These are phyloP conservation scores for Parus major DNA, from an alignment of 2,113 vertebrate species.

Conservation along the genomic window DNA sequence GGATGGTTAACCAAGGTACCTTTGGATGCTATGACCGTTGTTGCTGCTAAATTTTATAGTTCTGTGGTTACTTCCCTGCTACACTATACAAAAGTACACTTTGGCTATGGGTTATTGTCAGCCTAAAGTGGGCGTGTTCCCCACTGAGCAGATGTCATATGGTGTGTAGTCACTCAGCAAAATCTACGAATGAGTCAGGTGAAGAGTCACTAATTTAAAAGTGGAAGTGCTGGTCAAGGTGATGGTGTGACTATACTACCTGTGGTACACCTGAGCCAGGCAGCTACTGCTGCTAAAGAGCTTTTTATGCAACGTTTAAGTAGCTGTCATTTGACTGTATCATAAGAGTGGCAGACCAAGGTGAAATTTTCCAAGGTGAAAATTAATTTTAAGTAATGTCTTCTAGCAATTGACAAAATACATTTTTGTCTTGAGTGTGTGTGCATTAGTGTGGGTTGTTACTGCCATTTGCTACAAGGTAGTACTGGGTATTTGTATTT, in stretches of 20 bases:
- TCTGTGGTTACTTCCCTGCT: not conserved
- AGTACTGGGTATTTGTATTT: not conserved
- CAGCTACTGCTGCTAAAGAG: not conserved
- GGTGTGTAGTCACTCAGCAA: not conserved
- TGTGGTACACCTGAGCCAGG: not conserved
- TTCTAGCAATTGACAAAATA: not conserved
- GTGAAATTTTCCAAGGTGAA: not conserved
- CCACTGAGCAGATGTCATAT: not conserved
- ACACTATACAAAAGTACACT: not conserved
- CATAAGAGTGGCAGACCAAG: not conserved
- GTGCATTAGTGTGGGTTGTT: not conserved
- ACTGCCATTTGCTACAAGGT: not conserved
- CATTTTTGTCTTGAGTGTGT: accelerated
- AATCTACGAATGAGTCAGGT: not conserved
- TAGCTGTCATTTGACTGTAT: not conserved
- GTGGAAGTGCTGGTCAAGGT: not conserved
- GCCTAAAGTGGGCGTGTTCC: not conserved
- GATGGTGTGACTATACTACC: not conserved
- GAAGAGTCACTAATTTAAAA: not conserved
- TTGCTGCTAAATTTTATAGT: not conserved
- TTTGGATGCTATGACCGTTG: not conserved
- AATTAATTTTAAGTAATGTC: not conserved
- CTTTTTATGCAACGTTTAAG: not conserved
- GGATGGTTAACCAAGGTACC: not conserved
- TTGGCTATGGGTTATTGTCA: not conserved